Evolutionary conservation across 2,113 vertebrate genomes (phyloP), one percentile per base, ranked within the genome.

Genomic region (Mustela lutreola): DNA sequence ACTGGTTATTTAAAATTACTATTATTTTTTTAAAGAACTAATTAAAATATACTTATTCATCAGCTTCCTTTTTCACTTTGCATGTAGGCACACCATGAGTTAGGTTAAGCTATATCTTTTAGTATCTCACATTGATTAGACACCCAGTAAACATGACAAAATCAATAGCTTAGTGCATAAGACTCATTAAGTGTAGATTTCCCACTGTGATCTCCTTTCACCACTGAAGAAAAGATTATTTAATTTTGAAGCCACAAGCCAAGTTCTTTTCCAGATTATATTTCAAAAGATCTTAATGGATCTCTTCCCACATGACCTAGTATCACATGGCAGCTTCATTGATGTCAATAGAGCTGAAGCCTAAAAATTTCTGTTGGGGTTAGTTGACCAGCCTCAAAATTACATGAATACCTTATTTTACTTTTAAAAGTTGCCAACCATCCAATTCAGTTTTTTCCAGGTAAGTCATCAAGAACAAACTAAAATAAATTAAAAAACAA

Each of bases 21-120:
- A 79, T 78, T 97, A 65, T 82, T 97, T 95, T 96, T 53, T 67
- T 36, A 45, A 79, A 96, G 67, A 93, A 58, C 14, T 63, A 93
- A 88, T 89, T 85, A 86, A 97, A 92, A 78, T 28, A 73, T 19
- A 76, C 28, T 50, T 84, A 76, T 73, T 92, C 24, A 82, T 81
- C 93, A 92, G 15, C 28, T 95, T 15, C 1, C 70, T 92, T 97
- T 97, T 97, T 91, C 36, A 89, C 95, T 97, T 86, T 97, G 63
- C 31, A 70, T 90, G 16, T 36, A 93, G 88, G 71, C 21, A 85
- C 50, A 86, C 8, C 18, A 24, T 92, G 50, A 94, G 42, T 97
- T 95, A 42, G 78, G 95, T 26, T 90, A 33, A 84, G 12, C 4
- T 26, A 12, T 83, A 56, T 90, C 50, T 94, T 96, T 93, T 65